Base-by-base conservation (phyloP, 2,797 vertebrate species). In the Bucorvus abyssinicus region DNA sequence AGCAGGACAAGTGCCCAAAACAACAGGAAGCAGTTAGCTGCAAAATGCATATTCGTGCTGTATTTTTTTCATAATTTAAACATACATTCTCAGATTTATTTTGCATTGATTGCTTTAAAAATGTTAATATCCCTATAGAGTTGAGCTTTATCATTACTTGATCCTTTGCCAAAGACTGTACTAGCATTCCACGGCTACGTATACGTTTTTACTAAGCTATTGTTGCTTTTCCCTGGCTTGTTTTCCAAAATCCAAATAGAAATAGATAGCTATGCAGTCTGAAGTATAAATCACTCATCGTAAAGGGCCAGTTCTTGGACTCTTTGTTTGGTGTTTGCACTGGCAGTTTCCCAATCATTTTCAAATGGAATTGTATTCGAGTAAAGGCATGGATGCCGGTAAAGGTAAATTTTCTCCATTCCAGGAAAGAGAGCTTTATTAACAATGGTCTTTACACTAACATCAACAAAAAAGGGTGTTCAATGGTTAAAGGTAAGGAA, bases 101-200 rank as follows among this genome's bases (percentile, higher is more conserved):
- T 97, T 82, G 94, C 42, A 81, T 85, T 91, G 87, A 93, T 95
- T 95, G 89, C 80, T 96, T 96, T 92, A 94, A 85, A 97, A 97
- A 97, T 91, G 67, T 89, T 92, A 83, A 80, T 94, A 76, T 84
- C 87, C 96, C 84, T 65, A 77, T 19, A 95, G 81, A 95, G 40
- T 92, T 9, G 2, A 84, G 70, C 61, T 85, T 93, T 96, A 90
- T 95, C 64, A 42, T 94, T 87, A 81, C 87, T 94, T 96, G 75
- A 96, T 96, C 75, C 91, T 82, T 89, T 95, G 86, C 87, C 84
- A 93, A 93, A 84, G 74, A 65, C 76, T 93, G 45, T 78, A 47
- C 63, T 87, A 77, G 47, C 89, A 93, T 95, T 92, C 74, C 70
- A 74, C 29, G 24, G 92, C 52, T 91, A 45, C n/a, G 94, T 93